Evolutionary conservation across 2,797 vertebrate genomes (phyloP).

Genomic region (Loris lydekkerianus): DNA sequence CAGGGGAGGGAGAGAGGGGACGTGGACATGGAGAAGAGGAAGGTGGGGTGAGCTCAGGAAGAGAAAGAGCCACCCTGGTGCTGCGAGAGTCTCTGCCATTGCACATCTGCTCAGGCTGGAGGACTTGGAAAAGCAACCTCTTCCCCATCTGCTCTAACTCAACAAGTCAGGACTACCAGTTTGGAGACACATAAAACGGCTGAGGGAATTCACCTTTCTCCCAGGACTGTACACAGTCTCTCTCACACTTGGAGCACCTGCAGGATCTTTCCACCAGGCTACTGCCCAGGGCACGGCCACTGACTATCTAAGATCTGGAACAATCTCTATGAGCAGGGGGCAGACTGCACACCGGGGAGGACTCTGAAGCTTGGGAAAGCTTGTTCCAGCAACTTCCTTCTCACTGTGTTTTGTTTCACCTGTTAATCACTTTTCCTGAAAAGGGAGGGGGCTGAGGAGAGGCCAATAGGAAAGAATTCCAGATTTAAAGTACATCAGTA

Average conservation of each 20-base stretch:
- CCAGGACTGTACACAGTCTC: background rate
- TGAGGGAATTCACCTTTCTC: background rate
- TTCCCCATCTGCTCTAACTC: background rate
- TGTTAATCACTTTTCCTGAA: background rate
- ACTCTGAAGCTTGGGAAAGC: background rate
- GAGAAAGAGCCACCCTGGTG: rapidly evolving
- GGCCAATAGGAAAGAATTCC: background rate
- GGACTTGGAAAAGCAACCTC: background rate
- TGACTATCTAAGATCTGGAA: background rate
- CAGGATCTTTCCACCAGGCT: background rate
- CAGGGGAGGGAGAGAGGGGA: background rate
- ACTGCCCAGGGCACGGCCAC: background rate
- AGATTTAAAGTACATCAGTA: background rate
- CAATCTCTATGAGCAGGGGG: background rate
- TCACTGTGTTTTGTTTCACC: background rate
- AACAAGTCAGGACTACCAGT: background rate
- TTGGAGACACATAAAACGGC: background rate
- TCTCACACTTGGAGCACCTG: background rate
- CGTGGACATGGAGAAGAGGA: background rate
- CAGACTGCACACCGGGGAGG: background rate
- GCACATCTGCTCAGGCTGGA: background rate
- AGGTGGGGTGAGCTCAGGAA: rapidly evolving
- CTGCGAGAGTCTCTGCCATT: background rate
- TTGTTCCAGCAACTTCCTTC: background rate
- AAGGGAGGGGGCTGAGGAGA: background rate